A percentile compares a stretch with the other conserved stretches of the same genome.
Evolutionary conservation across 2,888 invertebrate genomes (phyloP).

Genomic region (Dasysyrphus albostriatus): DNA sequence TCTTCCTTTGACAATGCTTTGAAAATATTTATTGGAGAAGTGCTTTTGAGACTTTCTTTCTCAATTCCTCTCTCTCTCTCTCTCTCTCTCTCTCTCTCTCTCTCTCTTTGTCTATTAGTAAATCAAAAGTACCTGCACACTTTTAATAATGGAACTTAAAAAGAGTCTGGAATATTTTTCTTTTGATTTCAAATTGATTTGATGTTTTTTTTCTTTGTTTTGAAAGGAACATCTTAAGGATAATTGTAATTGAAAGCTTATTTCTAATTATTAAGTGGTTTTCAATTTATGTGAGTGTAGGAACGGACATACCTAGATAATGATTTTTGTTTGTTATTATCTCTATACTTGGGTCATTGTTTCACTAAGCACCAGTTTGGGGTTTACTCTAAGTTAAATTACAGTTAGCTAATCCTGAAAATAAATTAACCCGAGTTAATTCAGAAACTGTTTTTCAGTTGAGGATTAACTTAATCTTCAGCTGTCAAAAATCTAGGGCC

Average conservation of each 20-base stretch:
- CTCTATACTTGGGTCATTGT: too few species aligned
- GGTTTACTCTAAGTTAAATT: too few species aligned
- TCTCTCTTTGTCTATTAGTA: not conserved
- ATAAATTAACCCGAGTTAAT: too few species aligned
- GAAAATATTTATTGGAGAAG: conserved; percentile 57
- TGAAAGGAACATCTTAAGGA: conserved; percentile 13
- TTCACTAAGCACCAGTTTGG: too few species aligned
- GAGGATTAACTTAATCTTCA: too few species aligned
- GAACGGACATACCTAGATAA: too few species aligned
- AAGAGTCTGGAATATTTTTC: conserved; percentile 11
- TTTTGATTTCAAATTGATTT: conserved; percentile 10
- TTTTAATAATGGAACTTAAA: conserved; percentile 17
- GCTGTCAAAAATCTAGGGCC: too few species aligned
- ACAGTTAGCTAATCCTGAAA: too few species aligned
- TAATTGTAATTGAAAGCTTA: not conserved
- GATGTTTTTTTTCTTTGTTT: conserved; percentile 7
- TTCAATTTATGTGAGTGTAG: too few species aligned
- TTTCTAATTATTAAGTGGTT: not conserved
- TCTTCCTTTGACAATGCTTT: conserved; percentile 31
- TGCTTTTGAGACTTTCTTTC: conserved; percentile 48
- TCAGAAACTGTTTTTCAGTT: too few species aligned
- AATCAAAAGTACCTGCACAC: conserved; percentile 51
- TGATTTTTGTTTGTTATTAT: too few species aligned
- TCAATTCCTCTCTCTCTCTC: not conserved
- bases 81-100: too few species aligned